phyloP scores from a whole-genome alignment of 2,888 invertebrate species.

The Drosophila demipolita region DNA sequence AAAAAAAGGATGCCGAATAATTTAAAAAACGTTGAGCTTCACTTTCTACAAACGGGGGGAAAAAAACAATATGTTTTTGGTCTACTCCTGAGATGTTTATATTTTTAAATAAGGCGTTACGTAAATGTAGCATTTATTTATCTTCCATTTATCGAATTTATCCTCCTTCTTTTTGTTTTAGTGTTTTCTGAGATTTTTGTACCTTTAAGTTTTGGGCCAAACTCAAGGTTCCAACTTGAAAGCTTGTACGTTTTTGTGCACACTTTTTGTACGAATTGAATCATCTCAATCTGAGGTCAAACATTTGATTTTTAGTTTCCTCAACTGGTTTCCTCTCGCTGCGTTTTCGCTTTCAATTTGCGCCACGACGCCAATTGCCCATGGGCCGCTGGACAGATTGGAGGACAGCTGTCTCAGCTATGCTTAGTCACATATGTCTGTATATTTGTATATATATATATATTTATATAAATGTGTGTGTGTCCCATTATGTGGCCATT shows the following conservation, averaged over 20 bases:
- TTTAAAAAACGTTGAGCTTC: background rate
- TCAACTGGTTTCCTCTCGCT: constrained; percentile 40
- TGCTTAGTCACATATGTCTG: constrained; percentile 35
- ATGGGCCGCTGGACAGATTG: constrained; percentile 50
- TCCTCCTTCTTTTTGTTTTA: background rate
- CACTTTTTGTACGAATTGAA: constrained; percentile 61
- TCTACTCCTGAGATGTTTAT: background rate
- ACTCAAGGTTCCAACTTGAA: constrained; percentile 35
- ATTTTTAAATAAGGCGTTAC: background rate
- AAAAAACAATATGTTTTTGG: background rate
- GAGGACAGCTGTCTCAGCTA: constrained; percentile 40
- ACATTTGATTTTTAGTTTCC: constrained; percentile 61
- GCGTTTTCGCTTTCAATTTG: constrained; percentile 78
- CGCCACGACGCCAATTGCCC: constrained; percentile 66
- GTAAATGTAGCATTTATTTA: background rate
- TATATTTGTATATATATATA: background rate
- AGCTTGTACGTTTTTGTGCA: constrained; percentile 31
- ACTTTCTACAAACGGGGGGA: background rate
- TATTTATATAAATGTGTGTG: constrained; percentile 10
- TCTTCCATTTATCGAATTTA: background rate
- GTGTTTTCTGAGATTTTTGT: constrained; percentile 20
- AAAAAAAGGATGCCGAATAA: background rate
- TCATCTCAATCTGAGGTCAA: constrained; percentile 75
- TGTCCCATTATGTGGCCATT: constrained; percentile 75
- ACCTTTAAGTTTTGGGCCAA: constrained; percentile 55